Percentiles rank a stretch among this genome's conserved stretches.
Evolutionary conservation across 2,888 invertebrate species (phyloP).

Genomic region (Emmelina monodactyla): DNA sequence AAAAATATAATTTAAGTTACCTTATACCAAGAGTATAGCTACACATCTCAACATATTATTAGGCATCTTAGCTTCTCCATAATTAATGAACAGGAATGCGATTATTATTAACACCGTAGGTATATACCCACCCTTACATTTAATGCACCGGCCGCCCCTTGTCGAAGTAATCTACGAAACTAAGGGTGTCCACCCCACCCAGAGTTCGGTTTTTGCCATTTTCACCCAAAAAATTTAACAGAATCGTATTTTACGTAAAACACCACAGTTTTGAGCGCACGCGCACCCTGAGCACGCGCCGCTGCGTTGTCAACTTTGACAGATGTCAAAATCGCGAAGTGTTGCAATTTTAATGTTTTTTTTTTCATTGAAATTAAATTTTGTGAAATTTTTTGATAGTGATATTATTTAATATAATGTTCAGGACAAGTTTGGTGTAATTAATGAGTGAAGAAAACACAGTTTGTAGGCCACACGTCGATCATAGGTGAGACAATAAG

Average conservation of each 20-base stretch:
- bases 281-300: conserved; percentile 49
- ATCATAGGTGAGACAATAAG: too few relatives aligned
- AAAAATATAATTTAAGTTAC: too few relatives aligned
- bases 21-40: too few relatives aligned
- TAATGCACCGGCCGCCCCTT: conserved; percentile 61
- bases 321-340: conserved; percentile 5
- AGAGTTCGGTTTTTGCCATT: conserved; percentile 53
- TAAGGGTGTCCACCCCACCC: conserved; percentile 41
- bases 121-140: conserved; percentile 27
- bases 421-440: conserved; percentile 24
- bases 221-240: conserved; percentile 49
- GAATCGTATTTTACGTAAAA: conserved; percentile 58
- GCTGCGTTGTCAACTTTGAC: conserved; percentile 14
- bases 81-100: too few relatives aligned
- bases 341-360: conserved; percentile 8
- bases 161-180: conserved; percentile 31
- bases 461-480: too few relatives aligned
- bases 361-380: conserved; percentile 5
- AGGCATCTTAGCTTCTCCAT: too few relatives aligned
- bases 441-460: conserved; percentile 30
- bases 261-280: conserved; percentile 50
- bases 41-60: too few relatives aligned
- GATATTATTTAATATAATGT: conserved; percentile 25
- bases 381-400: conserved; percentile 7
- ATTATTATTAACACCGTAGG: not conserved